Evolutionary conservation across 1,140 invertebrate genomes (phyloP).

Genomic region (Cyrtorhinus lividipennis): DNA sequence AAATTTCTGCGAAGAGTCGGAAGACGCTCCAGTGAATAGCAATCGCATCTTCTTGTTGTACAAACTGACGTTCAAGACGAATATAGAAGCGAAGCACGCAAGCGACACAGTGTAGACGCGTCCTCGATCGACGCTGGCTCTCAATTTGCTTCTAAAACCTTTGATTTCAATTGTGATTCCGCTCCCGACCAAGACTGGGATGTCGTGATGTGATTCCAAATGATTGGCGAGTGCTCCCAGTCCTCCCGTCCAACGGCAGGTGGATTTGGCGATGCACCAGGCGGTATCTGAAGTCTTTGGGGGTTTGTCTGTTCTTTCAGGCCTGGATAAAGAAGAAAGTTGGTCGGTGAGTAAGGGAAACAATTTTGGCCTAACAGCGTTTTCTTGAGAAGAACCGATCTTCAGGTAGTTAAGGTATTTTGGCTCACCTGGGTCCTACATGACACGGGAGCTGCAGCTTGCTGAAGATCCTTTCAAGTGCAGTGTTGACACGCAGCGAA

Average conservation of each 20-base stretch:
- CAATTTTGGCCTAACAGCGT: too few relatives aligned
- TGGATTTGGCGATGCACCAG: slow-evolving; percentile 2
- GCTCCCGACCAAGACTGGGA: slow-evolving; percentile 15
- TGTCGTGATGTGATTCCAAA: slow-evolving; percentile 10
- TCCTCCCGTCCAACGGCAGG: slow-evolving; percentile 13
- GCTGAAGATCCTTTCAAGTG: slow-evolving; percentile 17
- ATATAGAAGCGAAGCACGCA: slow-evolving; percentile 16
- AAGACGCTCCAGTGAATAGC: slow-evolving; percentile 16
- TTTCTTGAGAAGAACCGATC: too few relatives aligned
- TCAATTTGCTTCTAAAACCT: slow-evolving; percentile 16
- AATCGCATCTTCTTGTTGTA: slow-evolving; percentile 13
- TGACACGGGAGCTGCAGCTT: slow-evolving; percentile 18
- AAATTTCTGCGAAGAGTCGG: slow-evolving; percentile 5
- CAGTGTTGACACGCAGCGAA: slow-evolving; percentile 13
- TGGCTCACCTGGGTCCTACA: too few relatives aligned
- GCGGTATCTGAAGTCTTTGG: too few relatives aligned
- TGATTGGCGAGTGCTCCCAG: slow-evolving; percentile 9
- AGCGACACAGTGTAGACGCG: slow-evolving; percentile 17
- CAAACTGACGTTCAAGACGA: slow-evolving; percentile 17
- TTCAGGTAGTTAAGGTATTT: too few relatives aligned
- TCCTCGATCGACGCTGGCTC: slow-evolving; percentile 12
- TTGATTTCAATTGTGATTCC: slow-evolving; percentile 18
- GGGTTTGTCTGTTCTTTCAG: too few relatives aligned
- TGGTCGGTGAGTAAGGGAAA: too few relatives aligned
- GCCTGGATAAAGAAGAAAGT: too few relatives aligned